Evolutionary conservation across 2,888 invertebrate genomes (phyloP), one percentile per base, ranked within the genome.

Genomic region (Zaprionus lineosus): DNA sequence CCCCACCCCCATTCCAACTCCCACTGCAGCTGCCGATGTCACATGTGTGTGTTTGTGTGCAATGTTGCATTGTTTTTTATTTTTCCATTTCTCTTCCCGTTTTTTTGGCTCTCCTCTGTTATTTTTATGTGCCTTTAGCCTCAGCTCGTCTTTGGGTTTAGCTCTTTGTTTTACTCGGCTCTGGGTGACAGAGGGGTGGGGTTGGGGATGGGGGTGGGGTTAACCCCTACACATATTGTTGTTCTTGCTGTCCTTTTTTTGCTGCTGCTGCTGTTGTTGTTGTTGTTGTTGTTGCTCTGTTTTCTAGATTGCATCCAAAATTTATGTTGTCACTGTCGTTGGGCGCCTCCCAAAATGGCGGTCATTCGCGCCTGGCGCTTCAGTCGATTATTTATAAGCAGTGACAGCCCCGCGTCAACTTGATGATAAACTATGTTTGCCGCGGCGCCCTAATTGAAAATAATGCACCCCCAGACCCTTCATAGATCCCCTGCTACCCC

Each of bases 391-490:
- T 81, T 84, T 81, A 81, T 81, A 84, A 81, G 86, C 86, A 84
- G 82, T 82, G 81, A 86, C 81, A 82, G 86, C 72, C 61, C 40
- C 75, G 84, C 86, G 81, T 82, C 86, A 82, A 82, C 72, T 82
- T 82, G 81, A 82, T 82, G 81, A 82, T 82, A 86, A 82, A 82
- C 81, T 82, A 84, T 86, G 86, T 86, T 81, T 86, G 82, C 84
- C 74, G 74, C 65, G 71, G 82, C 78, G 68, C 59, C 75, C 78
- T 82, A 86, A 82, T 82, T 82, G 81, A 82, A 82, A 86, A 82
- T 82, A 86, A 86, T 81, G 74, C 62, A 59, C 36, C 58, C 43
- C 21, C 6, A 7, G 1, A 33, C 21, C 11, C 15, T n/a, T 24
- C 29, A n/a, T 0, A 19, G 26, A 9, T 28, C 2, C 9, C 1